Evolutionary conservation across 2,888 invertebrate species (phyloP).

Genomic region (Zygothrica quintamaculata): DNA sequence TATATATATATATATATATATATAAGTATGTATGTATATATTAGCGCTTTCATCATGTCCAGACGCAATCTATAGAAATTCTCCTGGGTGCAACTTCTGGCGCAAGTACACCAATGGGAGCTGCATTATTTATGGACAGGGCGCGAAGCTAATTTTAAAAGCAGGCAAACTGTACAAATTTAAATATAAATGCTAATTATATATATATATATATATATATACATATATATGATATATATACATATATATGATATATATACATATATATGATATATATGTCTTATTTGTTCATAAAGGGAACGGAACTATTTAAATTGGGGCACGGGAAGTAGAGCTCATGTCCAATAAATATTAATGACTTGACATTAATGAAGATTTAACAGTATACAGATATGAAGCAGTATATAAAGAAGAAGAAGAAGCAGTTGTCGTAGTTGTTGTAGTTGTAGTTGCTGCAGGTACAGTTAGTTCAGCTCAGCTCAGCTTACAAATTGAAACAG

Average conservation of each 20-base stretch:
- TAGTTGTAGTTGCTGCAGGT: no score
- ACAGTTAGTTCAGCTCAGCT: conserved; percentile 18
- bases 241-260: no score
- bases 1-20: conserved; percentile 9
- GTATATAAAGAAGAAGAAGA: conserved; percentile 17
- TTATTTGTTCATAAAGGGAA: no score
- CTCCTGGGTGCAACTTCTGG: conserved; percentile 19
- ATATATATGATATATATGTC: no score
- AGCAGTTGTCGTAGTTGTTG: no score
- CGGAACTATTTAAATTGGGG: no score
- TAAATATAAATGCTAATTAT: conserved; percentile 45
- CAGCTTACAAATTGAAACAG: conserved; percentile 33
- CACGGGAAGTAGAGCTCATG: conserved; percentile 8
- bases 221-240: no score
- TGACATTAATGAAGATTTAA: conserved; percentile 81
- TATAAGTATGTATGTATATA: conserved; percentile 11
- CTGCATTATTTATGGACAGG: conserved; percentile 64
- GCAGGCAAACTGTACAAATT: conserved; percentile 38
- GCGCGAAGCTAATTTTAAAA: conserved; percentile 51
- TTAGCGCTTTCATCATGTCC: neutral
- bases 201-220: no score
- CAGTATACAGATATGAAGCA: conserved; percentile 12
- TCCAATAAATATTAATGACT: conserved; percentile 82
- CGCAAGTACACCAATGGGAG: conserved; percentile 64
- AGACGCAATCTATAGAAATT: no score